Base-by-base conservation (phyloP, 2,113 vertebrate genomes). In the Megaleporinus macrocephalus region DNA sequence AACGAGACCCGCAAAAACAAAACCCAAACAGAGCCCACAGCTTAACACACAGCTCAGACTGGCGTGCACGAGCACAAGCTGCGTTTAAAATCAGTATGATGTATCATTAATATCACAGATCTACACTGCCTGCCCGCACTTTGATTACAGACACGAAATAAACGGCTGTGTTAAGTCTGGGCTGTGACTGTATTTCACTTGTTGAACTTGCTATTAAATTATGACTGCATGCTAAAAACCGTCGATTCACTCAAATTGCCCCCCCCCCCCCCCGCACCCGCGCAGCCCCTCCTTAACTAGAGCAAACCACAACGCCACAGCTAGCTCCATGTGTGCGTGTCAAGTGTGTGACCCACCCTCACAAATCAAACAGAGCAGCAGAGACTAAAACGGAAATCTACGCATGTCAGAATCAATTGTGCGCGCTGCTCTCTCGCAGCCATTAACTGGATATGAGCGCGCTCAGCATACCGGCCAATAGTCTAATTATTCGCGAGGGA, bases 321-420 rank as follows among this genome's bases (percentile, higher is more conserved):
- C 62, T 75, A 59, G 2, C 5, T 1, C 51, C 79, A 53, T 81
- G 41, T 81, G 71, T n/a, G n/a, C 61, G 79, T 81, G 79, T 81
- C 72, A 66, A 72, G 65, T 78, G 66, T 78, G 81, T 76, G 79
- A 77, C 55, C 81, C 74, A 69, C 73, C 74, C 81, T 65, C 55
- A 77, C 53, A 73, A 72, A 71, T 81, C 78, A 53, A 61, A 81
- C 72, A 53, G 29, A 12, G 36, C 53, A 59, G 18, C 12, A 71
- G 55, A 79, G 76, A 71, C 59, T 73, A 73, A 78, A 72, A 33
- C 51, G 61, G 74, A 82, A 82, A 80, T 80, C 73, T 80, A 62
- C 70, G 78, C 77, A 73, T 83, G 84, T 83, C 84, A 76, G 30
- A 80, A 83, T 77, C 84, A 79, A 83, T 86, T 83, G 49, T 41